Conservation (phyloP, 2,113 vertebrate genomes). For the Myotis brandtii region DNA sequence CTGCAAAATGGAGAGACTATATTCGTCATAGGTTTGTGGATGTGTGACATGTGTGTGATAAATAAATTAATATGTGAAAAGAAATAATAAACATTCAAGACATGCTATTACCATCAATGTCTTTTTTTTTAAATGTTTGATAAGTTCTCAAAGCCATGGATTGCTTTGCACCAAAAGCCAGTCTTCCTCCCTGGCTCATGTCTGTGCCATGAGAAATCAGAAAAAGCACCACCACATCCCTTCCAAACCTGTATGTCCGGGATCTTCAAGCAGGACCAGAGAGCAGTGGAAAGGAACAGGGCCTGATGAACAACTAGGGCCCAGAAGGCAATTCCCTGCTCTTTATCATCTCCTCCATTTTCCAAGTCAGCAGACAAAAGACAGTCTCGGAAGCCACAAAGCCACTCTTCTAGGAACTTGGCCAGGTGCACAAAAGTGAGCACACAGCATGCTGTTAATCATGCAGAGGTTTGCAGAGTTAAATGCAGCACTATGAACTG, state of each 20-base stretch:
- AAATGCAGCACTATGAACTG: background rate
- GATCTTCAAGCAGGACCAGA: background rate
- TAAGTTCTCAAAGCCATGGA: background rate
- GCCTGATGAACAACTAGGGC: background rate
- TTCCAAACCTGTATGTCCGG: background rate
- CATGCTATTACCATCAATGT: background rate
- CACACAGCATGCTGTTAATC: background rate
- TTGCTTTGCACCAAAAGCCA: background rate
- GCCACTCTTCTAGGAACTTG: background rate
- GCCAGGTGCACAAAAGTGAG: conserved; percentile 10
- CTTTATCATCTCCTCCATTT: background rate
- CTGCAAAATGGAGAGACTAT: background rate
- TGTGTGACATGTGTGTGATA: background rate
- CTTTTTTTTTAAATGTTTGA: background rate
- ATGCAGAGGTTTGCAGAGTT: background rate
- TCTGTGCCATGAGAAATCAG: background rate
- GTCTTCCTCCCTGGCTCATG: background rate
- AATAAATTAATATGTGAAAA: background rate
- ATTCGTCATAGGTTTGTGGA: background rate
- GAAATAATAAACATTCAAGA: background rate
- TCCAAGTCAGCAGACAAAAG: conserved; percentile 32
- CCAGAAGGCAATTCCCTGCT: background rate
- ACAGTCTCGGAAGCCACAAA: conserved; percentile 5
- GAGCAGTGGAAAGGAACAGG: background rate
- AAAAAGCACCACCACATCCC: background rate